phyloP scores from a whole-genome alignment of 1,140 invertebrate genomes.

The Yoshiicerus persimilis region DNA sequence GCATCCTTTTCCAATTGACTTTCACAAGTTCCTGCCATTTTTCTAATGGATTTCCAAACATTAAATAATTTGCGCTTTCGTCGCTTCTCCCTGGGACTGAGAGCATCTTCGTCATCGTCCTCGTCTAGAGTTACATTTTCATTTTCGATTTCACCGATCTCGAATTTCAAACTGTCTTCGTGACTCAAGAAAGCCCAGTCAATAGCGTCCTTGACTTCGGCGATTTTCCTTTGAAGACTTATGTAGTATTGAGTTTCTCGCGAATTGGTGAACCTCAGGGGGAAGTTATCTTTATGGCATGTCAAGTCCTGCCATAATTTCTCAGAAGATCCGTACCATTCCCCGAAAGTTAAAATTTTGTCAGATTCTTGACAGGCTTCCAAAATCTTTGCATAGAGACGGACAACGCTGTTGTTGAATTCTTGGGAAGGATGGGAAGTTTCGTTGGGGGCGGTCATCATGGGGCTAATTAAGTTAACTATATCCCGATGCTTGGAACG shows the following conservation, averaged over 20 bases:
- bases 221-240: background rate
- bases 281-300: background rate
- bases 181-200: background rate
- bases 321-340: background rate
- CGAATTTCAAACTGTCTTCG: background rate
- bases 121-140: background rate
- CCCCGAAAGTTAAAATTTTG: background rate
- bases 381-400: conserved; percentile 16
- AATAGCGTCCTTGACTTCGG: background rate
- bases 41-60: background rate
- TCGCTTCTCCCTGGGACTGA: background rate
- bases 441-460: background rate
- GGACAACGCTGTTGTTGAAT: background rate
- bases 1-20: background rate
- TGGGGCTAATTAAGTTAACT: background rate
- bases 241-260: background rate
- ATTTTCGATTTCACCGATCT: background rate
- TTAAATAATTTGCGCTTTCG: background rate
- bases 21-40: background rate
- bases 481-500: background rate
- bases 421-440: background rate
- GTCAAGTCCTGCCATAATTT: background rate
- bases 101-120: background rate
- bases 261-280: background rate
- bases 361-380: background rate